Conservation (phyloP, 2,797 vertebrate species). For the Hemibagrus guttatus region DNA sequence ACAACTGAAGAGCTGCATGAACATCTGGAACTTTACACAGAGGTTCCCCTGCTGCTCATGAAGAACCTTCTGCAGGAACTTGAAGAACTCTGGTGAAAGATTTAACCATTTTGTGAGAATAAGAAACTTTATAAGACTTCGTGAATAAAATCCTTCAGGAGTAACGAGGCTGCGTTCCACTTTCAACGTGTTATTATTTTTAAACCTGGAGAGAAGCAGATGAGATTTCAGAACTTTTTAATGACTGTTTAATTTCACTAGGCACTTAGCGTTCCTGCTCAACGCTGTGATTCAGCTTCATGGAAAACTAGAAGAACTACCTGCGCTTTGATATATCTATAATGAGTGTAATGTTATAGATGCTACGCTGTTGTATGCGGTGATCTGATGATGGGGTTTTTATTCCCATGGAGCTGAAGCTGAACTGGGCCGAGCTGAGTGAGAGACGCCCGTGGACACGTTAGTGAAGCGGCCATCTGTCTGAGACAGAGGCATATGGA, state of each 20-base stretch:
- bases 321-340: background rate
- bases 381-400: background rate
- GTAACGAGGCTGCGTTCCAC: background rate
- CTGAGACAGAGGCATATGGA: slow-evolving; percentile 98
- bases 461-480: slow-evolving; percentile 95
- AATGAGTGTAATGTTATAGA: background rate
- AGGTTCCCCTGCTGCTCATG: background rate
- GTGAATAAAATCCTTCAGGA: background rate
- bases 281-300: background rate
- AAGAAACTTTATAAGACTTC: background rate
- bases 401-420: slow-evolving; percentile 44
- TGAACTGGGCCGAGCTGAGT: slow-evolving; percentile 54
- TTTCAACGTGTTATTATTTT: background rate
- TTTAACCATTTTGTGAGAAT: background rate
- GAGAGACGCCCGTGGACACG: slow-evolving; percentile 73
- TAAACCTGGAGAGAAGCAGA: background rate
- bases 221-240: background rate
- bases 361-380: background rate
- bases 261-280: background rate
- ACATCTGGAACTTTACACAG: background rate
- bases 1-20: background rate
- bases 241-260: background rate
- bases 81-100: background rate
- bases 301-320: background rate
- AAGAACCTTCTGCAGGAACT: background rate